These are phyloP conservation scores for Phymastichus coffea DNA, from an alignment of 1,140 invertebrate species.

Conservation along the genomic window DNA sequence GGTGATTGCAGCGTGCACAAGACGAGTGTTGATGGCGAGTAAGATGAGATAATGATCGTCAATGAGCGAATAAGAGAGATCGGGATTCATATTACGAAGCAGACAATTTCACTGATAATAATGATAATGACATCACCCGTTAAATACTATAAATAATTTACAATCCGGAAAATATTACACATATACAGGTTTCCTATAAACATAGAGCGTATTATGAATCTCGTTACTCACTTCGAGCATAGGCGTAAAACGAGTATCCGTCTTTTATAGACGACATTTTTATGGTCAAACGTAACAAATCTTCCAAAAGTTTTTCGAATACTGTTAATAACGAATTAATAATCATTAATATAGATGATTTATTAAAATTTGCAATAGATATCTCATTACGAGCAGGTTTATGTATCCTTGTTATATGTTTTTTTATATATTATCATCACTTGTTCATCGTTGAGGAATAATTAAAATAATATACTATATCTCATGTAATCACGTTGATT, in stretches of 20 bases:
- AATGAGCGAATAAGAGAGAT: background rate
- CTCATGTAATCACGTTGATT: background rate
- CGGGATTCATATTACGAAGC: constrained; percentile 47
- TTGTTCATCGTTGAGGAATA: background rate
- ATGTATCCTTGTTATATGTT: background rate
- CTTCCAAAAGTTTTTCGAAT: background rate
- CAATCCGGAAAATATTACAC: constrained; percentile 15
- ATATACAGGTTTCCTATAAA: constrained; percentile 8
- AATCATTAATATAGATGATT: background rate
- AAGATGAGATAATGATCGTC: background rate
- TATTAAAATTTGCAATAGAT: constrained; percentile 10
- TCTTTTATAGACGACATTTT: constrained; percentile 4
- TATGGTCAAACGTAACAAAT: constrained; percentile 19
- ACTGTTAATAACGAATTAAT: constrained; percentile 2
- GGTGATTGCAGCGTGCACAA: too few relatives aligned
- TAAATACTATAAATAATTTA: constrained; percentile 12
- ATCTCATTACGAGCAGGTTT: background rate
- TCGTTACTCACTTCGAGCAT: constrained; percentile 13
- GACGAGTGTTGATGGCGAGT: too few relatives aligned
- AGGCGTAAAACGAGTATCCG: constrained; percentile 1
- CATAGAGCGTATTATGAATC: constrained; percentile 13
- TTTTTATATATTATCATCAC: background rate
- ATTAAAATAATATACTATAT: background rate
- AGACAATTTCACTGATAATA: background rate
- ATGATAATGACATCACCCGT: constrained; percentile 1